Evolutionary conservation across 2,888 invertebrate genomes (phyloP).

Genomic region (Lochmaea capreae): DNA sequence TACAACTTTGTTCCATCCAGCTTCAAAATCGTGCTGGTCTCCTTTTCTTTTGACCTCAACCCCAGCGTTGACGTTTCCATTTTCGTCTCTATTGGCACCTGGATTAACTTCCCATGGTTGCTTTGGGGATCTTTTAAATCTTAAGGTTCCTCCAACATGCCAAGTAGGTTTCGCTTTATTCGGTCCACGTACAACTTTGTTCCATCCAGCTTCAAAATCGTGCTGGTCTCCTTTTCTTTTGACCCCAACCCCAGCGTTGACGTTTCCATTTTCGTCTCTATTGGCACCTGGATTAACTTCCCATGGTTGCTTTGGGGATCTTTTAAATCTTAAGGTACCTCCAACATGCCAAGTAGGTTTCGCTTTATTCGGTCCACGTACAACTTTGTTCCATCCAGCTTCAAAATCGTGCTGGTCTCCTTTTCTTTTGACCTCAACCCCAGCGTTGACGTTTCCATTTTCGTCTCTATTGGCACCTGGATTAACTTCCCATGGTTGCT

Average conservation of each 20-base stretch:
- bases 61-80: too few species aligned
- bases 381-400: slow-evolving; percentile 7
- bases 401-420: too few species aligned
- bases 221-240: slow-evolving; percentile 39
- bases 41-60: too few species aligned
- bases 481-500: not conserved
- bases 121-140: too few species aligned
- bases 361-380: not conserved
- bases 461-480: not conserved
- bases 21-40: too few species aligned
- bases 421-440: too few species aligned
- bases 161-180: slow-evolving; percentile 42
- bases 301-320: slow-evolving; percentile 28
- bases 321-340: not conserved
- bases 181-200: slow-evolving; percentile 42
- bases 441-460: too few species aligned
- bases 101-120: too few species aligned
- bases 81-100: too few species aligned
- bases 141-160: slow-evolving; percentile 40
- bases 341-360: slow-evolving; percentile 25
- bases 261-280: slow-evolving; percentile 41
- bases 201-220: slow-evolving; percentile 43
- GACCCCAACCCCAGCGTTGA: slow-evolving; percentile 36
- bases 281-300: slow-evolving; percentile 35
- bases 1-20: too few species aligned